These are phyloP conservation scores for Oophaga pumilio DNA, from an alignment of 2,113 vertebrate species.

Conservation along the genomic window DNA sequence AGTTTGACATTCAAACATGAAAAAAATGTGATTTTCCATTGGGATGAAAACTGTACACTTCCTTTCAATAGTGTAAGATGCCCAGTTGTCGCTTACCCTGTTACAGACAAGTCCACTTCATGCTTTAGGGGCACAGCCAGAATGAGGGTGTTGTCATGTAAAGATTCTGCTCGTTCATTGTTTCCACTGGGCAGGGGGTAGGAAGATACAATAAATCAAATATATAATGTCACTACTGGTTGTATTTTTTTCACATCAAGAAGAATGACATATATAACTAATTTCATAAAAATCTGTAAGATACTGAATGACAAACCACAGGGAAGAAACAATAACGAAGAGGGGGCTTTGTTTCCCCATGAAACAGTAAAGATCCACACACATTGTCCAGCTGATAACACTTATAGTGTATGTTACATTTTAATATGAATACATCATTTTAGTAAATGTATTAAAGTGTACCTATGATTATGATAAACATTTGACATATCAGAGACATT, in stretches of 20 bases:
- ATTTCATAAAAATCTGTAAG: neutral
- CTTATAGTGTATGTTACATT: too few relatives aligned
- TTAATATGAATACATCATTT: too few relatives aligned
- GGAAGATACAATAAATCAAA: constrained; percentile 57
- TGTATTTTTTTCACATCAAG: neutral
- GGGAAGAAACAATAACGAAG: neutral
- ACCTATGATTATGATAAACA: too few relatives aligned
- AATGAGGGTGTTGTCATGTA: constrained; percentile 86
- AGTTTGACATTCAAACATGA: constrained; percentile 31
- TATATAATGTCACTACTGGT: neutral
- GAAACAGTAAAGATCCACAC: neutral
- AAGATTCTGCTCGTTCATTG: constrained; percentile 77
- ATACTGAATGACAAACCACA: neutral
- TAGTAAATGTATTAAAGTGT: too few relatives aligned
- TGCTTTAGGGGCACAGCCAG: constrained; percentile 86
- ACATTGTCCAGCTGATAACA: too few relatives aligned
- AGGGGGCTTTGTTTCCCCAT: neutral
- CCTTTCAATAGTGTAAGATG: constrained; percentile 10
- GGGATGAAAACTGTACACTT: constrained; percentile 38
- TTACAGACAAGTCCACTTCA: constrained; percentile 91
- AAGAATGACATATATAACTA: neutral
- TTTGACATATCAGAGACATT: too few relatives aligned
- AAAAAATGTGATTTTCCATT: constrained; percentile 40
- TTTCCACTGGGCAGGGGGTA: constrained; percentile 77
- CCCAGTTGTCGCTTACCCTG: constrained; percentile 77